These are phyloP conservation scores for Parazoanthus darwini DNA, from an alignment of 92 coral and sea anemone genomes.

Conservation along the genomic window DNA sequence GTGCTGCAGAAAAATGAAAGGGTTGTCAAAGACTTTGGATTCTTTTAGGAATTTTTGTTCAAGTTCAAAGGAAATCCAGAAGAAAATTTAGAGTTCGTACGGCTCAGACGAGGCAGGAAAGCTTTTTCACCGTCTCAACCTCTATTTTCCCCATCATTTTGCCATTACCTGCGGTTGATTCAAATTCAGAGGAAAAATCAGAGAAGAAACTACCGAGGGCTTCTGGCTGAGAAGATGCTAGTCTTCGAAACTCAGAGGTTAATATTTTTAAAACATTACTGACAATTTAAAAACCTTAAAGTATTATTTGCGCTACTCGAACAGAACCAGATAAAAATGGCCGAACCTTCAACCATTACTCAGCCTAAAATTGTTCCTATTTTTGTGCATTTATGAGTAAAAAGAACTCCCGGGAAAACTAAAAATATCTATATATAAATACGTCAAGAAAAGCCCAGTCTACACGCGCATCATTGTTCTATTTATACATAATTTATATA, in stretches of 20 bases:
- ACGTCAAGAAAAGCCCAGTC: too few species aligned
- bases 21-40: not conserved
- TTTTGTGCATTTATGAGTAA: too few species aligned
- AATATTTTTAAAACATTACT: not conserved
- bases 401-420: too few species aligned
- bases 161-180: constrained; percentile 12
- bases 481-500: too few species aligned
- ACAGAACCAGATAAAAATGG: not conserved
- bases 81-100: not conserved
- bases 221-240: constrained; percentile 16
- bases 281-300: not conserved
- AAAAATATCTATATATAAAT: too few species aligned
- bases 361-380: too few species aligned
- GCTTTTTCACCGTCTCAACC: not conserved
- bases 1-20: constrained; percentile 27
- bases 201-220: not conserved
- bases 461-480: too few species aligned
- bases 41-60: not conserved
- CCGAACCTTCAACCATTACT: too few species aligned
- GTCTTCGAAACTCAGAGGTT: constrained; percentile 46
- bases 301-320: not conserved
- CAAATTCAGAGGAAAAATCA: constrained; percentile 3
- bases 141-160: not conserved
- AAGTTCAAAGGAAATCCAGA: constrained; percentile 7
- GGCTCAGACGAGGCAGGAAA: not conserved